phyloP scores from a whole-genome alignment of 1,140 invertebrate species.

The Drosophila tropicalis region DNA sequence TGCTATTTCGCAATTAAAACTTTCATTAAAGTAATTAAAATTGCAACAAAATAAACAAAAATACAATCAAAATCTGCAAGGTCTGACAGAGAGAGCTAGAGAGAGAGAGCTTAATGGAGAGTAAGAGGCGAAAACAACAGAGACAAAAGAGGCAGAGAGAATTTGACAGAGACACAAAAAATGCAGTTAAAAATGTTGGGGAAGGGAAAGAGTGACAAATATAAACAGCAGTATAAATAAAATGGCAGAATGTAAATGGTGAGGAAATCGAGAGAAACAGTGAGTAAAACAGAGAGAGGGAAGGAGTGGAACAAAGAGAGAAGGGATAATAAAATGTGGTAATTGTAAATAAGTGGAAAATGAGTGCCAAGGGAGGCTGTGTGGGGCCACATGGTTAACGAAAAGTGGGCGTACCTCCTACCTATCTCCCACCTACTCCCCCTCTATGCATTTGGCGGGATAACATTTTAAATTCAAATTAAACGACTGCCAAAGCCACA shows the following conservation, averaged over 20 bases:
- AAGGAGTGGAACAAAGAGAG: not conserved
- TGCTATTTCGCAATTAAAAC: constrained; percentile 81
- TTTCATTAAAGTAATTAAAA: constrained; percentile 82
- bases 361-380: constrained; percentile 44
- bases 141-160: constrained; percentile 31
- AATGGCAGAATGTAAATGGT: constrained; percentile 61
- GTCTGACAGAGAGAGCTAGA: constrained; percentile 16
- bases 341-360: constrained; percentile 82
- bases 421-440: not conserved
- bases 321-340: constrained; percentile 77
- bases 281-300: not conserved
- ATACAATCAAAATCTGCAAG: constrained; percentile 76
- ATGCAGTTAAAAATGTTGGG: constrained; percentile 68
- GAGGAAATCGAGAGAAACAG: not conserved
- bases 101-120: not conserved
- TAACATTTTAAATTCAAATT: constrained; percentile 82
- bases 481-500: constrained; percentile 79
- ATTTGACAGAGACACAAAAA: constrained; percentile 77
- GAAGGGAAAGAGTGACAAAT: constrained; percentile 72
- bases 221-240: constrained; percentile 80
- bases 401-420: constrained; percentile 5
- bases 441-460: constrained; percentile 62
- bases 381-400: not conserved
- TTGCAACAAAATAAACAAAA: constrained; percentile 82
- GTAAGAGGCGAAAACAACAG: not conserved